Base-by-base conservation (phyloP, 64 coral and sea anemone species). In the Montipora foliosa region DNA sequence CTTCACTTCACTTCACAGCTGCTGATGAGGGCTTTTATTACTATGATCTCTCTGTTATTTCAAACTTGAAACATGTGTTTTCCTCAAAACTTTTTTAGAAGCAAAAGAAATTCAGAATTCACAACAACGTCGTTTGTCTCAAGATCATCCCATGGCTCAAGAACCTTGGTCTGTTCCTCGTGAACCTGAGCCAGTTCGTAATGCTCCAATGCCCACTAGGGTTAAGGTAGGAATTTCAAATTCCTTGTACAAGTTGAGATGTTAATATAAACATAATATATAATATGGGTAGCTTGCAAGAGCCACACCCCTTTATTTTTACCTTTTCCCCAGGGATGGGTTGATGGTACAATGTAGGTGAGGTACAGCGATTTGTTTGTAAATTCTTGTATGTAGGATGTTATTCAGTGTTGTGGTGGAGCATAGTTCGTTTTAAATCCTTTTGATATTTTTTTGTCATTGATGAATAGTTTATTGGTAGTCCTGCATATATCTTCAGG, bases 31-130 rank as follows among this genome's bases (percentile, higher is more conserved):
- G 52, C 29, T 37, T 37, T 37, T 1, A 37, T 55, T 7, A 55
- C 9, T 55, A 55, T 55, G 52, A 55, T 55, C 60, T 64, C 14
- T 74, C 5, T 3, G 6, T 21, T 8, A 29, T 29, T 22, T 44
- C 17, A 74, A 74, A 74, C 71, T 74, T 11, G 14, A 64, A 64
- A 64, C 60, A 64, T 64, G 3, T 12, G 4, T 21, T 47, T 47
- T 68, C 5, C 66, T 71, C 50, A 49, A 47, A 9, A 21, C 29
- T 37, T 67, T 86, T 22, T 71, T 86, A 86, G 82, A 86, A 71
- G 82, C 67, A 37, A 86, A 16, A 86, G 44, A 86, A 72, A 86
- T 86, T 19, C 82, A 51, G 44, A 37, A n/a, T 50, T 71, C 68
- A 21, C 68, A 21, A 9, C 64, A 71, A 64, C 66, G 66, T 6